Conservation (phyloP, 2,113 vertebrate species). For the Dicaeum eximium region DNA sequence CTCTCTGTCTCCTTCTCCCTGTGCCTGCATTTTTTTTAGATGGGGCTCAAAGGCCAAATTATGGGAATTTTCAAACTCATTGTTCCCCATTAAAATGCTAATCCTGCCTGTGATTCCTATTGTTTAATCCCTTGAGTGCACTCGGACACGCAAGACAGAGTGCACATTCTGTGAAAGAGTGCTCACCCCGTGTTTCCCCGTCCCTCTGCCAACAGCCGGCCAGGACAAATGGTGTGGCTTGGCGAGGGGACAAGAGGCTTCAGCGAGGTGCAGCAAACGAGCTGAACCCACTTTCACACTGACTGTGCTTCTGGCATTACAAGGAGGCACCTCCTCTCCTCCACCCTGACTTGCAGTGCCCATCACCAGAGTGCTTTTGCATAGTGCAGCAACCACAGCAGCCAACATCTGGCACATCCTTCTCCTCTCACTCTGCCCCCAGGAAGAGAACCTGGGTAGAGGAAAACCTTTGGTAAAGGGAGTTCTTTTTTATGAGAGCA, state of each 20-base stretch:
- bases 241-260: neutral
- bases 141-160: constrained; percentile 48
- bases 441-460: neutral
- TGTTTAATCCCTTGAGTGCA: constrained; percentile 58
- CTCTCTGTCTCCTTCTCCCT: neutral
- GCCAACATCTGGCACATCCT: neutral
- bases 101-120: constrained; percentile 53
- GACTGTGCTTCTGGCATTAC: neutral
- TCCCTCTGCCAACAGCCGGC: neutral
- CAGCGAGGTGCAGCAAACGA: neutral
- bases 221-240: constrained; percentile 13
- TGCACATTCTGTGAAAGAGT: neutral
- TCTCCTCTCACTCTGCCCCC: neutral
- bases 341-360: neutral
- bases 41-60: constrained; percentile 51
- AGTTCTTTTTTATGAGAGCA: neutral
- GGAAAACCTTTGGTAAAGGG: neutral
- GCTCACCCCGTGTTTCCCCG: neutral
- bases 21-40: constrained; percentile 10
- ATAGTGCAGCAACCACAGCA: neutral
- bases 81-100: constrained; percentile 70
- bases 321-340: neutral
- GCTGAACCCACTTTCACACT: neutral
- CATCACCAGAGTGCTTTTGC: neutral
- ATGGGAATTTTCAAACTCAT: constrained; percentile 58